Percentiles rank a stretch among this genome's conserved stretches.
phyloP scores from a whole-genome alignment of 2,888 invertebrate species.

The Dichetophora obliterata region DNA sequence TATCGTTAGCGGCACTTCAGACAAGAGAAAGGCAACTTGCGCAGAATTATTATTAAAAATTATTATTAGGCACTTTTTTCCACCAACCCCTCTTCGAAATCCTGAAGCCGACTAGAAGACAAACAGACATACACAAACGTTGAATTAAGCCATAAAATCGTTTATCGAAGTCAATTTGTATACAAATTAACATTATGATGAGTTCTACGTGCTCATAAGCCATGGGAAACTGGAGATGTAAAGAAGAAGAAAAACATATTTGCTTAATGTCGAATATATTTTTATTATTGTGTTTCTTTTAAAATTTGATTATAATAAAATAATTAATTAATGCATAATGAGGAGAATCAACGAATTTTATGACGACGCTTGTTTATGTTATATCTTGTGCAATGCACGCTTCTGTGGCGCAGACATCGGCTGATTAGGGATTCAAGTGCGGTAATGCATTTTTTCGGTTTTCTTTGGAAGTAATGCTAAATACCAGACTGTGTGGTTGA shows the following conservation, averaged over 20 bases:
- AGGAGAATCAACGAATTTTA: conserved; percentile 10
- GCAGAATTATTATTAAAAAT: conserved; percentile 31
- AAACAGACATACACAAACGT: conserved; percentile 19
- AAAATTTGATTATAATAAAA: conserved; percentile 40
- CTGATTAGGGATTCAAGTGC: conserved; percentile 55
- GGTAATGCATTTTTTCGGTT: conserved; percentile 52
- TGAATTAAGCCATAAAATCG: conserved; percentile 66
- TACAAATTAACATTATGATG: conserved; percentile 59
- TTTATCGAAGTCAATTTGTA: conserved; percentile 62
- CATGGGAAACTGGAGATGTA: conserved; percentile 59
- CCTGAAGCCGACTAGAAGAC: background rate
- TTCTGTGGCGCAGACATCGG: conserved; percentile 46
- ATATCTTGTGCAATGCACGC: conserved; percentile 33
- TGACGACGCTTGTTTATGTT: conserved; percentile 2
- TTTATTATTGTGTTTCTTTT: conserved; percentile 20
- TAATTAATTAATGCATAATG: conserved; percentile 45
- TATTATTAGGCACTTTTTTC: conserved; percentile 14
- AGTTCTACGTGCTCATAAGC: conserved; percentile 64
- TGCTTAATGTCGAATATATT: background rate
- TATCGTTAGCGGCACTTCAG: conserved; percentile 13
- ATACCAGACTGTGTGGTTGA: conserved; percentile 29
- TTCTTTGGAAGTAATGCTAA: conserved; percentile 44
- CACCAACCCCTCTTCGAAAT: background rate
- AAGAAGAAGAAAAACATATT: background rate
- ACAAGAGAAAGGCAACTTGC: conserved; percentile 14